Percentiles rank a stretch among this genome's conserved stretches.
These are phyloP conservation scores for Paraplagusia blochii DNA, from an alignment of 2,113 vertebrate genomes.

Conservation along the genomic window DNA sequence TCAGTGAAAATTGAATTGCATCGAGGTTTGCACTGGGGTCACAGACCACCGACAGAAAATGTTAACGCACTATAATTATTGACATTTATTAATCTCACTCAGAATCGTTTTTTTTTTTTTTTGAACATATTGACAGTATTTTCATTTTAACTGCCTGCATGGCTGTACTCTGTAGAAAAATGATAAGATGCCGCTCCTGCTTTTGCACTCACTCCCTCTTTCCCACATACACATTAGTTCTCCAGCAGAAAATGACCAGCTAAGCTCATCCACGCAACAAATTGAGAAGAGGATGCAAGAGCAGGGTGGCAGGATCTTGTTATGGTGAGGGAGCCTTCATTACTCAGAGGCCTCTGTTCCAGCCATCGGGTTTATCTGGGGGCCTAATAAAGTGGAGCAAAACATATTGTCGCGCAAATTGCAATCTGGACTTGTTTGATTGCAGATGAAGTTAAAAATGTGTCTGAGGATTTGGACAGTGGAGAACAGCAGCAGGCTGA, in stretches of 20 bases:
- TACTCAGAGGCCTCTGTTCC: slow-evolving; percentile 59
- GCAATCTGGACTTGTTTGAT: slow-evolving; percentile 71
- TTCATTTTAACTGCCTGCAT: slow-evolving; percentile 29
- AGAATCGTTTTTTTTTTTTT: neutral
- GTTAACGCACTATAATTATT: slow-evolving; percentile 2
- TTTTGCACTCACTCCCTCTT: slow-evolving; percentile 13
- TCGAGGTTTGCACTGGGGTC: neutral
- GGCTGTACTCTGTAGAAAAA: slow-evolving; percentile 16
- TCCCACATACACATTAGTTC: too few relatives aligned
- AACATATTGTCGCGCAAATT: slow-evolving; percentile 77
- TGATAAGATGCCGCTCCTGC: slow-evolving; percentile 27
- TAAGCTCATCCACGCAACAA: slow-evolving; percentile 32
- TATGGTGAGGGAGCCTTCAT: slow-evolving; percentile 59
- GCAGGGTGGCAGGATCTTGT: slow-evolving; percentile 57
- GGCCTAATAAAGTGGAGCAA: slow-evolving; percentile 72
- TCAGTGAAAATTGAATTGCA: neutral
- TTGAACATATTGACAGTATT: slow-evolving; percentile 3
- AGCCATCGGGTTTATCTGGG: slow-evolving; percentile 68
- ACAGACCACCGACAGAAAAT: neutral
- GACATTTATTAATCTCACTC: slow-evolving; percentile 4
- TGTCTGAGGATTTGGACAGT: slow-evolving; percentile 46
- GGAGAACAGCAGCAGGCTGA: slow-evolving; percentile 15
- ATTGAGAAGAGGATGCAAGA: slow-evolving; percentile 41
- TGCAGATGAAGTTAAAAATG: slow-evolving; percentile 65
- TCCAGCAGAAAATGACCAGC: slow-evolving; percentile 33